A percentile compares a stretch with the other conserved stretches of the same genome.
Evolutionary conservation across 2,888 invertebrate genomes (phyloP).

Genomic region (Eupithecia dodoneata): DNA sequence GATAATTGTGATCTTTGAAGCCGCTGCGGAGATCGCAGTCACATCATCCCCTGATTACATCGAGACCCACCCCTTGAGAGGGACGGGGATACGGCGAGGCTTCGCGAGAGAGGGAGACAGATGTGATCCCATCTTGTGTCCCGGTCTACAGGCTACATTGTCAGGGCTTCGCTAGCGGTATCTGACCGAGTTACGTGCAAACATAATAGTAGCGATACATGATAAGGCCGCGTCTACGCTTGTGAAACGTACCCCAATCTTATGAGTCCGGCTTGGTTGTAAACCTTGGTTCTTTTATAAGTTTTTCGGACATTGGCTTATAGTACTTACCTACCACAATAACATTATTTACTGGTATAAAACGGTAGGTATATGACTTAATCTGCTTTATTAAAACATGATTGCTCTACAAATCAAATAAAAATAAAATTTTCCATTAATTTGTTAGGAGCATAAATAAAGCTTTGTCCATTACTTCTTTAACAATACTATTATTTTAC

Average conservation of each 20-base stretch:
- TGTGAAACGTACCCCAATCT: not conserved
- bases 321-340: not conserved
- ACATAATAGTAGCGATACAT: slow-evolving; percentile 58
- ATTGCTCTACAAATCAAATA: not conserved
- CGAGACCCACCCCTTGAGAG: slow-evolving; percentile 80
- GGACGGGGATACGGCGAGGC: slow-evolving; percentile 51
- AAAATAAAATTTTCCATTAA: not conserved
- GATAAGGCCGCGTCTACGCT: slow-evolving; percentile 42
- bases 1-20: slow-evolving; percentile 84
- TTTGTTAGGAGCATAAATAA: not conserved
- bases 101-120: slow-evolving; percentile 62
- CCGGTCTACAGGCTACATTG: slow-evolving; percentile 83
- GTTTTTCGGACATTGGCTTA: not conserved
- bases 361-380: not conserved
- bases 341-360: not conserved
- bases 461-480: not conserved
- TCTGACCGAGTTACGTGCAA: slow-evolving; percentile 72
- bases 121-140: slow-evolving; percentile 86
- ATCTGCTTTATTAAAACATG: not conserved
- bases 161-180: slow-evolving; percentile 75
- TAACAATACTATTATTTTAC: not conserved
- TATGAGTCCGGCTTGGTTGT: not conserved
- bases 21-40: slow-evolving; percentile 80
- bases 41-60: slow-evolving; percentile 85
- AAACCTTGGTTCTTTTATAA: not conserved